A percentile compares a stretch with the other conserved stretches of the same genome.
Conservation (phyloP, 2,888 invertebrate species). For the Limnephilus rhombicus region DNA sequence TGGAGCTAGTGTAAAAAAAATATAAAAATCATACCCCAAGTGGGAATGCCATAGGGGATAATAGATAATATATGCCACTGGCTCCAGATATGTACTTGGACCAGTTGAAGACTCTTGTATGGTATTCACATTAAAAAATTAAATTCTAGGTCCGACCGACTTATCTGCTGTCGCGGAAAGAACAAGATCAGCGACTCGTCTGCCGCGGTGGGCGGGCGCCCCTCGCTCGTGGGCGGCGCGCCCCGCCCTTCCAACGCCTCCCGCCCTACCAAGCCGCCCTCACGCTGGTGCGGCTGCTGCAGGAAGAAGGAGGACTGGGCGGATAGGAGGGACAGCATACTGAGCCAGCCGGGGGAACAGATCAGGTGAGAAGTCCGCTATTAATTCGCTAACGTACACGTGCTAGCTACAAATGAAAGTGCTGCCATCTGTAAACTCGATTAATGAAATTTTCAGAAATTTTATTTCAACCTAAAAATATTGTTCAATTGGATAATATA, state of each 20-base stretch:
- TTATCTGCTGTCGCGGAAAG: conserved; percentile 71
- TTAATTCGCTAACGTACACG: conserved; percentile 12
- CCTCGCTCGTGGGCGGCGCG: conserved; percentile 70
- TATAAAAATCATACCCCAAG: too few species aligned
- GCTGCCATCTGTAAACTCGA: too few species aligned
- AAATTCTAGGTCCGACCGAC: conserved; percentile 58
- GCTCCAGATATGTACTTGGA: too few species aligned
- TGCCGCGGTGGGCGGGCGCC: conserved; percentile 69
- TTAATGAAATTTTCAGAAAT: too few species aligned
- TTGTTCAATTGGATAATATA: too few species aligned
- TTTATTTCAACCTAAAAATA: too few species aligned
- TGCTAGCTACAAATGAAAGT: too few species aligned
- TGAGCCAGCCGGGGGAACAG: conserved; percentile 74
- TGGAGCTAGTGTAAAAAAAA: too few species aligned
- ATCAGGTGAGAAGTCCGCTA: conserved; percentile 69
- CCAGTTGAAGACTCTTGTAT: too few species aligned
- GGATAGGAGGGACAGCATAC: conserved; percentile 77
- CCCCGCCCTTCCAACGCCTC: conserved; percentile 70
- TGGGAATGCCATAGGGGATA: too few species aligned
- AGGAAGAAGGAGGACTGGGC: conserved; percentile 73
- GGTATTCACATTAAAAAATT: too few species aligned
- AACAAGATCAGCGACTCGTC: conserved; percentile 75
- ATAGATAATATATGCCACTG: too few species aligned
- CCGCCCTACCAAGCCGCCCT: conserved; percentile 67
- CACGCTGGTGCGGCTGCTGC: conserved; percentile 69